A percentile compares a stretch with the other conserved stretches of the same genome.
phyloP scores from a whole-genome alignment of 2,888 invertebrate species.

The Willowsia nigromaculata region DNA sequence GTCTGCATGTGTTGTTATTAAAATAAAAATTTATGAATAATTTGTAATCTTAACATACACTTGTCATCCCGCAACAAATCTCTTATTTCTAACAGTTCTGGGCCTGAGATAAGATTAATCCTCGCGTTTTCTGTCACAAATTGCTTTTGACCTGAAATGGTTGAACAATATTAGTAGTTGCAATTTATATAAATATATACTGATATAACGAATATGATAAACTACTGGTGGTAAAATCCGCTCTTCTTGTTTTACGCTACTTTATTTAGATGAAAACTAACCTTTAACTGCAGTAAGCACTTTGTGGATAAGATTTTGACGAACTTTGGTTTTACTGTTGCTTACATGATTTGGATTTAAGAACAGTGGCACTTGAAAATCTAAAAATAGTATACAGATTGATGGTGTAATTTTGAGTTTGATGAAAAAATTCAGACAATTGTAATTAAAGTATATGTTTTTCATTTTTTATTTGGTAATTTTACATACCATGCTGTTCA shows the following conservation, averaged over 20 bases:
- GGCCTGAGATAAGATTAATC: not conserved
- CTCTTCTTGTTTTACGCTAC: too few species aligned
- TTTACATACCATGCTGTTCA: too few species aligned
- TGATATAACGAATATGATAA: too few species aligned
- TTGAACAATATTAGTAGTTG: not conserved
- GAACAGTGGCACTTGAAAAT: not conserved
- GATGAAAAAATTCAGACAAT: too few species aligned
- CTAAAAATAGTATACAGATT: not conserved
- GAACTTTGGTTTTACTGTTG: not conserved
- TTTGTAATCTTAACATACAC: slow-evolving; percentile 36
- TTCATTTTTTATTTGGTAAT: too few species aligned
- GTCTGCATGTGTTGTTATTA: too few species aligned
- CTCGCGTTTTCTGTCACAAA: not conserved
- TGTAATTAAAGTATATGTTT: too few species aligned
- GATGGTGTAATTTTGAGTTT: too few species aligned
- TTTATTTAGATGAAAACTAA: too few species aligned
- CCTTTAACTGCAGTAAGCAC: not conserved
- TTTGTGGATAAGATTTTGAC: not conserved
- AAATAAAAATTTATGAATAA: too few species aligned
- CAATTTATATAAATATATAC: too few species aligned
- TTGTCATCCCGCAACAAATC: slow-evolving; percentile 25
- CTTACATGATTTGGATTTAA: not conserved
- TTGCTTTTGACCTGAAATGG: not conserved
- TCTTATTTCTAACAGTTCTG: not conserved
- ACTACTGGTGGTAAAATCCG: too few species aligned